Evolutionary conservation across 1,140 invertebrate species (phyloP).

Genomic region (Druon quercuslanigerum): DNA sequence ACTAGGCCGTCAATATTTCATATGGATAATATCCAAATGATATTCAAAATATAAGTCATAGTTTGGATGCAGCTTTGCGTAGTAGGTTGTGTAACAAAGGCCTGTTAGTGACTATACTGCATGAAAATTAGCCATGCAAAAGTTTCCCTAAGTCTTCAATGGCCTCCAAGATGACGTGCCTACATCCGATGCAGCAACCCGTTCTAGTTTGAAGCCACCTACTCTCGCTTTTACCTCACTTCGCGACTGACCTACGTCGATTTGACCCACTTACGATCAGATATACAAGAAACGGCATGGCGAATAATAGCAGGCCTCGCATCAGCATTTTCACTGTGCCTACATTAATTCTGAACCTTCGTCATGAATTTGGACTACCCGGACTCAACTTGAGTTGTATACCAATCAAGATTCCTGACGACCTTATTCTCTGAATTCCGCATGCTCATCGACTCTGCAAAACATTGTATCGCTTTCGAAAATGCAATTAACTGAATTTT

Average conservation of each 20-base stretch:
- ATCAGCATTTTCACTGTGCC: conserved; percentile 46
- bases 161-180: conserved; percentile 32
- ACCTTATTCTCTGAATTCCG: too few relatives aligned
- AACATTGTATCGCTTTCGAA: too few relatives aligned
- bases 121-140: not conserved
- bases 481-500: too few relatives aligned
- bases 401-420: not conserved
- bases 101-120: not conserved
- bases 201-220: conserved; percentile 56
- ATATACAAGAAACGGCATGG: conserved; percentile 49
- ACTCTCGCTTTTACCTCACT: conserved; percentile 63
- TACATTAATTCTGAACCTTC: conserved; percentile 3
- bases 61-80: too few relatives aligned
- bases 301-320: conserved; percentile 50
- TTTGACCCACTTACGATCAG: conserved; percentile 58
- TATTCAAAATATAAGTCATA: too few relatives aligned
- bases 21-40: not conserved
- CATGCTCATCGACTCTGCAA: too few relatives aligned
- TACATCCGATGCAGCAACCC: conserved; percentile 39
- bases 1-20: not conserved
- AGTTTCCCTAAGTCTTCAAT: conserved; percentile 19
- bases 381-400: not conserved
- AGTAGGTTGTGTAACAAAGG: not conserved
- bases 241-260: conserved; percentile 62
- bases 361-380: conserved; percentile 8